phyloP scores from a whole-genome alignment of 2,113 vertebrate genomes.

The Zingel zingel region DNA sequence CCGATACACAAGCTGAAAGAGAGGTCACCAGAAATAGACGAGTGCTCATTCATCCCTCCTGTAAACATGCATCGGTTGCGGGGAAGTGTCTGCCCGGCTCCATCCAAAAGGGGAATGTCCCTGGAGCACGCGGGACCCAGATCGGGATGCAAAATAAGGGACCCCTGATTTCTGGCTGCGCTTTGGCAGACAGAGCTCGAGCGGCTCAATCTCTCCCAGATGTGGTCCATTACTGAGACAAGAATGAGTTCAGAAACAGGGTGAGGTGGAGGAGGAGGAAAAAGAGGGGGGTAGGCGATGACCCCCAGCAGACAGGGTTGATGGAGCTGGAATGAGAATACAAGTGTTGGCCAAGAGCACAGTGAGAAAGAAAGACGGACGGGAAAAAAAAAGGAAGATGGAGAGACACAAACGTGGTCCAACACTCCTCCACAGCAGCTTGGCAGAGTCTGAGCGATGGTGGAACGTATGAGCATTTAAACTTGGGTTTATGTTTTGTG shows the following conservation, averaged over 20 bases:
- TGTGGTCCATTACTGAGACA: conserved; percentile 74
- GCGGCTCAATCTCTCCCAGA: conserved; percentile 78
- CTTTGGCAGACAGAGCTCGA: conserved; percentile 43
- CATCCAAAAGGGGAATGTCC: conserved; percentile 4
- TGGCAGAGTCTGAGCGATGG: background rate
- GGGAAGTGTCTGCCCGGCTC: conserved; percentile 18
- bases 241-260: conserved; percentile 63
- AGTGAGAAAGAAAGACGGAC: conserved; percentile 17
- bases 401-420: conserved; percentile 25
- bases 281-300: conserved; percentile 35
- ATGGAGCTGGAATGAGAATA: conserved; percentile 78
- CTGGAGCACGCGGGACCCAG: conserved; percentile 9
- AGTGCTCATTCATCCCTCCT: conserved; percentile 29
- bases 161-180: conserved; percentile 20
- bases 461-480: conserved; percentile 22
- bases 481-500: conserved; percentile 36
- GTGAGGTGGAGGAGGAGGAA: conserved; percentile 30
- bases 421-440: conserved; percentile 47
- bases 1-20: conserved; percentile 29
- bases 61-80: conserved; percentile 20
- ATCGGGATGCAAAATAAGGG: conserved; percentile 15
- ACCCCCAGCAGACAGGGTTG: conserved; percentile 83
- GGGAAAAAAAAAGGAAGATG: conserved; percentile 16
- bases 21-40: conserved; percentile 58
- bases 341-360: conserved; percentile 64